These are phyloP conservation scores for Crocuta crocuta DNA, from an alignment of 2,113 vertebrate genomes.

Conservation along the genomic window DNA sequence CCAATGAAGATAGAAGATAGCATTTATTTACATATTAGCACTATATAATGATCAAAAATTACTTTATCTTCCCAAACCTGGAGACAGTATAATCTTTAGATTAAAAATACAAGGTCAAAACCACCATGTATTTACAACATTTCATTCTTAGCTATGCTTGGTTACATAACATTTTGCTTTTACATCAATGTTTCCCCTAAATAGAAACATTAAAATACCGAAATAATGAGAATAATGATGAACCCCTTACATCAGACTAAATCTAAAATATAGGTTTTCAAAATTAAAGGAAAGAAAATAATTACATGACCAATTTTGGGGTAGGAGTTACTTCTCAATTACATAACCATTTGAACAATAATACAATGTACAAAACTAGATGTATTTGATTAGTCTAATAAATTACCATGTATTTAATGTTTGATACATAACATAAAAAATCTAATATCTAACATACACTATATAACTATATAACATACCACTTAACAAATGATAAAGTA, in stretches of 20 bases:
- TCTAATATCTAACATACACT: neutral
- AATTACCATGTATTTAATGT: conserved; percentile 25
- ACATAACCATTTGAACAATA: conserved; percentile 10
- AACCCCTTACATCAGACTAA: neutral
- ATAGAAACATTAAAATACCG: conserved; percentile 20
- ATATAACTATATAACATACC: neutral
- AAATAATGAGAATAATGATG: conserved; percentile 21
- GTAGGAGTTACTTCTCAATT: conserved; percentile 29
- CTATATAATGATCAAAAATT: neutral
- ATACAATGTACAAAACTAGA: conserved; percentile 21
- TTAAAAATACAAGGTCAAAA: conserved; percentile 52
- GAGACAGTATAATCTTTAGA: neutral
- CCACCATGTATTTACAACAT: neutral
- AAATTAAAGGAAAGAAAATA: conserved; percentile 55
- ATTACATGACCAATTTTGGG: conserved; percentile 7
- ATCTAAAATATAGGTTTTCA: conserved; percentile 32
- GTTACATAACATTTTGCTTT: conserved; percentile 14
- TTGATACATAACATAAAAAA: conserved; percentile 31
- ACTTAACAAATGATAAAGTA: neutral
- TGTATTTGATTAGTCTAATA: conserved; percentile 5
- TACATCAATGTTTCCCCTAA: neutral
- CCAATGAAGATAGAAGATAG: neutral
- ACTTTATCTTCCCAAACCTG: neutral
- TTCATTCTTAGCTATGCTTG: neutral
- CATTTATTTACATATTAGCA: neutral